Percentiles rank a stretch among this genome's conserved stretches.
phyloP scores from a whole-genome alignment of 2,113 vertebrate genomes.

The Sus scrofa region DNA sequence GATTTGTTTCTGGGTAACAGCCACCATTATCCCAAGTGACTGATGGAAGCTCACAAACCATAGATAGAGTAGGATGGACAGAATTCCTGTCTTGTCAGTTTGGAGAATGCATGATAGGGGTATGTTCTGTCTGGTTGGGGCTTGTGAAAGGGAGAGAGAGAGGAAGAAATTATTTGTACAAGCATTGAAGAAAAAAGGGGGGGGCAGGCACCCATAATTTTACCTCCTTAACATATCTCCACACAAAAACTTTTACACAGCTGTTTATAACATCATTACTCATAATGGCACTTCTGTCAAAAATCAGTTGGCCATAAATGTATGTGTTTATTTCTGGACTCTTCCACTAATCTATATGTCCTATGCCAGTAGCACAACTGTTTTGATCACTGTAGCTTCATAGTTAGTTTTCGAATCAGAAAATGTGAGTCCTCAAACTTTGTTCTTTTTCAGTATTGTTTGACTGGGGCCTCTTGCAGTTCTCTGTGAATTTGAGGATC shows the following conservation, averaged over 20 bases:
- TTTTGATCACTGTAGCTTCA: not conserved
- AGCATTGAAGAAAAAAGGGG: not conserved
- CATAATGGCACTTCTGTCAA: not conserved
- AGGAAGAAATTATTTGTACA: not conserved
- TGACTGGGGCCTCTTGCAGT: not conserved
- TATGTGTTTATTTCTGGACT: constrained; percentile 6
- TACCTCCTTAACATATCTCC: not conserved
- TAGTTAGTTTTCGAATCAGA: constrained; percentile 20
- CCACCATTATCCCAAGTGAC: not conserved
- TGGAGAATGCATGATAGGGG: not conserved
- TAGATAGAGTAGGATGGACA: not conserved
- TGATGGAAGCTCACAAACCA: not conserved
- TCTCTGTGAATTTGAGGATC: constrained; percentile 15
- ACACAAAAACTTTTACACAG: no score
- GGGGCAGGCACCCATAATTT: not conserved
- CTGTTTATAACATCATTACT: no score
- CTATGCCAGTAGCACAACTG: not conserved
- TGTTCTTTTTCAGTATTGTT: not conserved
- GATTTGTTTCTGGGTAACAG: not conserved
- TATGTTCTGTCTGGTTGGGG: not conserved
- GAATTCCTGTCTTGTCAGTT: not conserved
- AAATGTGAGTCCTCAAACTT: not conserved
- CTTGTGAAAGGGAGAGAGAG: not conserved
- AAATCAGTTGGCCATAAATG: not conserved
- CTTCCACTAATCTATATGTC: not conserved